Evolutionary conservation across 2,888 invertebrate species (phyloP), one percentile per base, ranked within the genome.

Genomic region (Ypsolopha scabrella): DNA sequence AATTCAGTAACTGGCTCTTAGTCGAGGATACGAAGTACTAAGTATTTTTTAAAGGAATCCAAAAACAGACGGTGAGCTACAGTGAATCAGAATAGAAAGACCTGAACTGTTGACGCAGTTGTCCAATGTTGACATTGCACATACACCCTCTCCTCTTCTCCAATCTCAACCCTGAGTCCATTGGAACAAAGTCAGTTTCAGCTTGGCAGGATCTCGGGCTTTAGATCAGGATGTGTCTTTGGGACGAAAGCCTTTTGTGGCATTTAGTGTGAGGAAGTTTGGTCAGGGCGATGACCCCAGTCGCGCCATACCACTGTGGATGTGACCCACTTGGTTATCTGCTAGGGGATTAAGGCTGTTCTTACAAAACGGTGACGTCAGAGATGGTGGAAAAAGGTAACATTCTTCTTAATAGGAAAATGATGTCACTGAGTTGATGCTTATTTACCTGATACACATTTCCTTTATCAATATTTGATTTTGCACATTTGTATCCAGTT

Each of bases 291-390:
- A 39, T 39, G 39, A 39, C 39, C 39, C 11, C 24, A 4, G 24
- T 24, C 24, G 24, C 24, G 2, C 24, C 24, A 24, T 24, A 24
- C 24, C 24, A 4, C 24, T 24, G 24, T 24, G 24, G 24, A 24
- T 24, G 24, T 24, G 48, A 38, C 45, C 41, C 10, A n/a, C 53
- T 55, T 55, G 53, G 51, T 55, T 52, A 53, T 54, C 43, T 55
- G 46, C 52, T 47, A 39, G 41, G 24, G 24, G 24, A 24, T 24
- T 24, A 24, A 24, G 24, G 24, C 24, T 24, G 24, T 24, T 24
- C 24, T 24, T 24, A 24, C 2, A 24, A 24, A 24, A 24, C 24
- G 24, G 4, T 24, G 24, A 24, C 24, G 24, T 24, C 24, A 24
- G 24, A 24, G 24, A 24, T 24, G 24, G 4, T 24, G 24, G 24